These are phyloP conservation scores for Oxyruncus cristatus DNA, from an alignment of 2,113 vertebrate species.

Conservation along the genomic window DNA sequence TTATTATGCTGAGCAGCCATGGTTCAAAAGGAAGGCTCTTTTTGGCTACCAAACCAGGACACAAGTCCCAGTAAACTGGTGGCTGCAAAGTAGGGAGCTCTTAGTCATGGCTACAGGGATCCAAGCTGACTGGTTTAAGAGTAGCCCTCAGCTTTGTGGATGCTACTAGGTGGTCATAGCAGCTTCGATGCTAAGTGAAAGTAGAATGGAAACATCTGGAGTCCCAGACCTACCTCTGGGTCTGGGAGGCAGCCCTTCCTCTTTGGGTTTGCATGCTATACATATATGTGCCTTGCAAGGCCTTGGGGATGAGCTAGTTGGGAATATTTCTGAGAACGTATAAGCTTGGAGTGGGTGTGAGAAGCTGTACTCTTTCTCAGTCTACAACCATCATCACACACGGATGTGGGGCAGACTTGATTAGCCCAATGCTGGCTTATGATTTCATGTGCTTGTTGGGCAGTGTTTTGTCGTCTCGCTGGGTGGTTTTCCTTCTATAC, in stretches of 20 bases:
- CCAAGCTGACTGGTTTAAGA: neutral
- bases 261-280: neutral
- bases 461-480: neutral
- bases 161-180: neutral
- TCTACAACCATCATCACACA: neutral
- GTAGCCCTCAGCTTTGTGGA: neutral
- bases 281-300: neutral
- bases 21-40: neutral
- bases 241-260: neutral
- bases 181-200: neutral
- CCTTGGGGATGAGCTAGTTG: neutral
- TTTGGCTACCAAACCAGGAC: neutral
- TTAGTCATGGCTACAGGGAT: neutral
- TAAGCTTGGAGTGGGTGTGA: neutral
- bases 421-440: neutral
- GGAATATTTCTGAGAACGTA: neutral
- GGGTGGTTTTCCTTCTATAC: neutral
- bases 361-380: neutral
- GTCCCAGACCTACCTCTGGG: neutral
- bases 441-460: neutral
- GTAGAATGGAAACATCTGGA: neutral
- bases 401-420: neutral
- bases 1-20: neutral
- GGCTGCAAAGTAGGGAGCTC: neutral
- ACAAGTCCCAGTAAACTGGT: neutral